phyloP scores from a whole-genome alignment of 30 jellyfish, hydroid and myxozoan genomes.

The Hydractinia echinata region DNA sequence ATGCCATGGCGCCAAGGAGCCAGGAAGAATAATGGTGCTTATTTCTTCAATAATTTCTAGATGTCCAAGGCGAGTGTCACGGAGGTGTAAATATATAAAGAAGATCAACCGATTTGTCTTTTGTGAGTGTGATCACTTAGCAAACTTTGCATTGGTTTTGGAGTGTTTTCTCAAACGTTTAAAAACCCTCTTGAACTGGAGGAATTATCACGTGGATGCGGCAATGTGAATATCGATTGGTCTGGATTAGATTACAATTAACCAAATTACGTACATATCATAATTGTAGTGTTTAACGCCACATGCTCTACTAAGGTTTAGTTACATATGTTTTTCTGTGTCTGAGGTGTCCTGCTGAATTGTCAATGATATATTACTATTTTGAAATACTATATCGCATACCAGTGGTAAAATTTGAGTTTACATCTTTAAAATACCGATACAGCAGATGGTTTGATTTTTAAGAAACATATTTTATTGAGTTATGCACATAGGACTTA shows the following conservation, averaged over 20 bases:
- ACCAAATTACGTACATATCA: conserved; percentile 19
- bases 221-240: conserved; percentile 46
- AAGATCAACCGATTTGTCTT: background rate
- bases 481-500: no score
- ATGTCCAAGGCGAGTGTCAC: background rate
- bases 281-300: conserved; percentile 15
- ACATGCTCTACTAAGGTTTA: no score
- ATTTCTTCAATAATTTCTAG: background rate
- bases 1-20: no score
- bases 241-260: conserved; percentile 23
- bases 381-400: background rate
- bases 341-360: background rate
- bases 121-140: conserved; percentile 39
- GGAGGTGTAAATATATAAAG: background rate
- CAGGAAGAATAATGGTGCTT: no score
- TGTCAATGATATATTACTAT: background rate
- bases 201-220: conserved; percentile 32
- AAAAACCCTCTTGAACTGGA: conserved; percentile 31
- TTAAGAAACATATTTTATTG: no score
- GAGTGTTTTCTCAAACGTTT: conserved; percentile 34
- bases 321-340: background rate
- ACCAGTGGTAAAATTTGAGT: no score
- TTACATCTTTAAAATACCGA: no score
- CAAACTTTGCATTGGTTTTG: conserved; percentile 44
- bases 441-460: no score